phyloP scores from a whole-genome alignment of 2,888 invertebrate species.

The Drosophila niveifrons region DNA sequence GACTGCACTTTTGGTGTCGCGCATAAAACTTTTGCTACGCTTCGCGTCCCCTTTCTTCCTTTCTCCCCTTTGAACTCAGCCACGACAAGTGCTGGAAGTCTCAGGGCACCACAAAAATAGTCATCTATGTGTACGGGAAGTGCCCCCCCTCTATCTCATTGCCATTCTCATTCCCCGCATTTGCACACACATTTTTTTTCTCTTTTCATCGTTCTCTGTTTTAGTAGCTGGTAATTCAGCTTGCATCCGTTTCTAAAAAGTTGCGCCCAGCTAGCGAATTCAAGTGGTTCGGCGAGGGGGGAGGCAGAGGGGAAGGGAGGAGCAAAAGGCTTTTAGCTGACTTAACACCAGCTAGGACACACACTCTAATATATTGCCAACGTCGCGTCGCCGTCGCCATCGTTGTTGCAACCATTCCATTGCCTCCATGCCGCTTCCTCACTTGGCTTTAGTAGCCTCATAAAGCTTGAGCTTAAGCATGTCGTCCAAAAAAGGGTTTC shows the following conservation, averaged over 20 bases:
- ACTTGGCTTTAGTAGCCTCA: conserved; percentile 64
- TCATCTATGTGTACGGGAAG: conserved; percentile 53
- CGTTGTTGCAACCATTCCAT: conserved; percentile 6
- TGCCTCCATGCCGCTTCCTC: neutral
- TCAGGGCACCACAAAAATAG: conserved; percentile 51
- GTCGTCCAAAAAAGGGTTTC: conserved; percentile 72
- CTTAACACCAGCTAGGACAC: conserved; percentile 67
- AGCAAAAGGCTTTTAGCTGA: conserved; percentile 74
- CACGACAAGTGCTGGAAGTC: neutral
- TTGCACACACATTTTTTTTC: neutral
- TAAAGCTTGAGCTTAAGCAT: conserved; percentile 76
- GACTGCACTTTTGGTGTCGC: conserved; percentile 71
- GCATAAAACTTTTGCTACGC: conserved; percentile 65
- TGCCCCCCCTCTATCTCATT: conserved; percentile 10
- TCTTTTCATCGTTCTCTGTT: conserved; percentile 7
- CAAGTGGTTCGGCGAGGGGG: conserved; percentile 64
- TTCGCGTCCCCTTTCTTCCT: conserved; percentile 1
- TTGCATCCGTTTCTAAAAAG: conserved; percentile 76
- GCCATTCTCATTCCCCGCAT: neutral
- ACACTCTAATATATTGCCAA: conserved; percentile 66
- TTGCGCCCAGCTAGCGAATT: conserved; percentile 64
- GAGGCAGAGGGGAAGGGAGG: neutral
- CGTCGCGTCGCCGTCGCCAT: conserved; percentile 9
- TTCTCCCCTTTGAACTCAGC: too few species aligned
- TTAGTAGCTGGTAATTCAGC: conserved; percentile 59